Evolutionary conservation across 2,113 vertebrate genomes (phyloP), one percentile per base, ranked within the genome.

Genomic region (Noctilio leporinus): DNA sequence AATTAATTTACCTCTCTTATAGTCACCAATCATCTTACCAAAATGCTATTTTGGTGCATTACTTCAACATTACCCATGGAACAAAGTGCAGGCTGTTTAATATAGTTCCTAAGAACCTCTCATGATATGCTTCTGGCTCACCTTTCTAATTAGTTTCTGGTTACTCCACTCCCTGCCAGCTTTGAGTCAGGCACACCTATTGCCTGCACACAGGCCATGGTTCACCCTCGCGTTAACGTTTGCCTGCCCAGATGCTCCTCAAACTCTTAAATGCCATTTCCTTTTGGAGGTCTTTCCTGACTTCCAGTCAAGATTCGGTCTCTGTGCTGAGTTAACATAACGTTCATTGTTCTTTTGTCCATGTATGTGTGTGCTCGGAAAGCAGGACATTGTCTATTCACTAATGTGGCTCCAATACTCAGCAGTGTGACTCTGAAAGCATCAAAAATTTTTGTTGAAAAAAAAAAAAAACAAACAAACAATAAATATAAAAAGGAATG

Each of bases 321-420:
- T 94, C 80, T 86, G 73, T 62, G 30, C 75, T 59, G 89, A 85
- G 80, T 24, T 83, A 87, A 90, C 28, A 85, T 40, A 95, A 78
- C 65, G 70, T 24, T 89, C 87, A 88, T 28, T 96, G 82, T 96
- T 80, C 90, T 96, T 96, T 95, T 93, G 90, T 95, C 85, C 88
- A 64, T 90, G 93, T 82, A 90, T 92, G 33, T 75, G 88, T 47
- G 75, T 33, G 38, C 67, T 92, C 76, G 92, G 92, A 96, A 95
- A 95, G 92, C 20, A 96, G 55, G 76, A 53, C 95, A 94, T 86
- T 95, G 87, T 95, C 76, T 95, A 73, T 82, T 97, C 92, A 96
- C 38, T 69, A 53, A 16, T 76, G 16, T 77, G 55, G 72, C 53
- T 16, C 49, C 26, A 64, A 64, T 30, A 83, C 5, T 19, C 78